A percentile compares a stretch with the other conserved stretches of the same genome.
Evolutionary conservation across 1,140 invertebrate genomes (phyloP).

Genomic region (Leptinotarsa defecta): DNA sequence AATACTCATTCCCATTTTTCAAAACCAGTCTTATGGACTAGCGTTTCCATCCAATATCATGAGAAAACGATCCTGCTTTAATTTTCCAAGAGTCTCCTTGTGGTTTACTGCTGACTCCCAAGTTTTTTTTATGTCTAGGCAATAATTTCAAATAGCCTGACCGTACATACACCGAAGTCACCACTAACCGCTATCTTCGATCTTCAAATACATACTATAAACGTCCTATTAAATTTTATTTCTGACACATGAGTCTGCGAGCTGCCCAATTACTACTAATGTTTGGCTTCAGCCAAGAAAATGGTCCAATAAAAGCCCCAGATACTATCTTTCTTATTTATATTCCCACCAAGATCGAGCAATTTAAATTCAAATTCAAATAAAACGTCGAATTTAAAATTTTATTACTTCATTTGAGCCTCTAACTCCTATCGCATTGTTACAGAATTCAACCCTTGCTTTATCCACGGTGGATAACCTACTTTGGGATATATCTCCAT

Average conservation of each 20-base stretch:
- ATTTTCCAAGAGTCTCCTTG: not conserved
- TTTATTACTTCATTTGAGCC: slow-evolving; percentile 3
- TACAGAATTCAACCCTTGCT: not conserved
- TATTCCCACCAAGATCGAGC: not conserved
- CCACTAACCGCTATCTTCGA: not conserved
- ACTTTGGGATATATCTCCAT: slow-evolving; percentile 1
- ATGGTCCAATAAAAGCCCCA: slow-evolving; percentile 1
- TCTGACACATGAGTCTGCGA: slow-evolving; percentile 7
- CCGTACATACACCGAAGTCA: not conserved
- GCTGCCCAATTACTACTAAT: not conserved
- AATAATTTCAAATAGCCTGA: not conserved
- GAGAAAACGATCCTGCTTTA: too few relatives aligned
- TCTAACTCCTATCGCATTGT: not conserved
- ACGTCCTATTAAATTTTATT: slow-evolving; percentile 4
- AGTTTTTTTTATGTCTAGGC: not conserved
- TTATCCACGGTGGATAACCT: not conserved
- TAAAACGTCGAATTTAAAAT: not conserved
- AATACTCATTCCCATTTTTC: too few relatives aligned
- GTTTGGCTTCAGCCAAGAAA: not conserved
- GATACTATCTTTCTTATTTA: not conserved
- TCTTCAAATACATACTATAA: slow-evolving; percentile 1
- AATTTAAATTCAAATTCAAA: not conserved
- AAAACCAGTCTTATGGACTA: too few relatives aligned
- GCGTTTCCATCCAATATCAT: too few relatives aligned
- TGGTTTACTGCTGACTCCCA: not conserved